Base-by-base conservation (phyloP, 2,888 invertebrate genomes). In the Tenthredo mesomela region DNA sequence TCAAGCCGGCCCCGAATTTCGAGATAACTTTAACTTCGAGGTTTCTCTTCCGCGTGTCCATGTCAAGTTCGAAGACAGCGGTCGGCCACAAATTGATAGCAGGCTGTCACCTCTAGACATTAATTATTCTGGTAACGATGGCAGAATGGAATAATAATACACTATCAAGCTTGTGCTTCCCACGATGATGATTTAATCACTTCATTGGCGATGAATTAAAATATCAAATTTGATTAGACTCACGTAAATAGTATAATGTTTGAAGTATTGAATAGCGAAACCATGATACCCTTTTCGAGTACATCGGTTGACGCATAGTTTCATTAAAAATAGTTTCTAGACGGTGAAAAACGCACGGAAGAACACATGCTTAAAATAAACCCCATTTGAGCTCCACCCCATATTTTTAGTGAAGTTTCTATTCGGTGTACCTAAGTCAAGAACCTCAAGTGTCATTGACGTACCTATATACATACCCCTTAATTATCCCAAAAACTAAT, bases 321-420 rank as follows among this genome's bases (percentile, higher is more conserved):
- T 5, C 25, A 61, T 80, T 80, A 80, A 40, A 80, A 80, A 58
- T 80, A 61, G 80, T 80, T 40, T 25, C 25, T 18, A 40, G 80
- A 40, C 58, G 61, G 61, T 80, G 58, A 61, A 80, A 15, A 80
- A 80, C 37, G 9, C 58, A 25, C 40, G 37, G 37, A 47, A 58
- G 40, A 80, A 40, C 80, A 29, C 54, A 37, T 15, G 80, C 47
- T 21, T 50, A 80, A 80, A 80, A 80, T 80, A 80, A 80, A 80
- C 61, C 40, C 61, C 21, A 40, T 58, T 80, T 58, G 43, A 80
- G 61, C 80, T 15, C 37, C n/a, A 33, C 47, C 77, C 54, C 9
- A 43, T 73, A 73, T 77, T 50, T 54, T 29, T 43, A 54, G 25
- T 54, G 77, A 54, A 29, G 29, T 50, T 50, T 77, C 43, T 73